Evolutionary conservation across 37 sponge, comb jelly and placozoan genomes (phyloP).

Genomic region (Petrosia ficiformis): DNA sequence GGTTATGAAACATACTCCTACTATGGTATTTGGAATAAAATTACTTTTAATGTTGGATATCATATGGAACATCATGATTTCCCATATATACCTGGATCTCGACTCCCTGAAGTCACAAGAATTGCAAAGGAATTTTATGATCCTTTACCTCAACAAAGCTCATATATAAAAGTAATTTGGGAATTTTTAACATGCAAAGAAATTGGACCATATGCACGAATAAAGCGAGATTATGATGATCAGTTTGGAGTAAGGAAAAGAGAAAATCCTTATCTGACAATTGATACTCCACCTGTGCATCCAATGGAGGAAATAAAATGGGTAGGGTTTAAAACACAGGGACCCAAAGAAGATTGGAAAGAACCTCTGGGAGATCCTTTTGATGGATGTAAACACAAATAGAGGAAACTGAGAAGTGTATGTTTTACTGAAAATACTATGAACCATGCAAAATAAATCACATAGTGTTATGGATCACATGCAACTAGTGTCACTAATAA

Average conservation of each 20-base stretch:
- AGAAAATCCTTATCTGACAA: slow-evolving; percentile 33
- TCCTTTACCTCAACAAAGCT: slow-evolving; percentile 79
- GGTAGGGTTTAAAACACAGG: neutral
- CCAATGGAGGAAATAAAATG: slow-evolving; percentile 7
- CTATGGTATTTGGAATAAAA: slow-evolving; percentile 92
- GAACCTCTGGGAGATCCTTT: too few species aligned
- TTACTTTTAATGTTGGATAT: slow-evolving; percentile 98
- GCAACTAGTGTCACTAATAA: too few species aligned
- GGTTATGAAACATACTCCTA: slow-evolving; percentile 99
- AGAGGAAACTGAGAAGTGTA: too few species aligned
- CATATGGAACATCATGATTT: slow-evolving; percentile 99
- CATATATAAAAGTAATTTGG: slow-evolving; percentile 90
- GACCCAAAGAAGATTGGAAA: too few species aligned
- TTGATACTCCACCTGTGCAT: slow-evolving; percentile 35
- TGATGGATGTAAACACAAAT: too few species aligned
- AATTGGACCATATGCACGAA: slow-evolving; percentile 89
- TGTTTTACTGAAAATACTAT: too few species aligned
- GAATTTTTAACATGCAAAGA: slow-evolving; percentile 79
- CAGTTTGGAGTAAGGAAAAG: slow-evolving; percentile 21
- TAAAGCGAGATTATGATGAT: slow-evolving; percentile 77
- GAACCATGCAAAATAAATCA: too few species aligned
- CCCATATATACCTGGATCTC: slow-evolving; percentile 92
- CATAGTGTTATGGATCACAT: too few species aligned
- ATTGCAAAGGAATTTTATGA: slow-evolving; percentile 96
- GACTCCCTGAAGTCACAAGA: slow-evolving; percentile 86